Evolutionary conservation across 2,113 vertebrate species (phyloP).

Genomic region (Sisor rabdophorus): DNA sequence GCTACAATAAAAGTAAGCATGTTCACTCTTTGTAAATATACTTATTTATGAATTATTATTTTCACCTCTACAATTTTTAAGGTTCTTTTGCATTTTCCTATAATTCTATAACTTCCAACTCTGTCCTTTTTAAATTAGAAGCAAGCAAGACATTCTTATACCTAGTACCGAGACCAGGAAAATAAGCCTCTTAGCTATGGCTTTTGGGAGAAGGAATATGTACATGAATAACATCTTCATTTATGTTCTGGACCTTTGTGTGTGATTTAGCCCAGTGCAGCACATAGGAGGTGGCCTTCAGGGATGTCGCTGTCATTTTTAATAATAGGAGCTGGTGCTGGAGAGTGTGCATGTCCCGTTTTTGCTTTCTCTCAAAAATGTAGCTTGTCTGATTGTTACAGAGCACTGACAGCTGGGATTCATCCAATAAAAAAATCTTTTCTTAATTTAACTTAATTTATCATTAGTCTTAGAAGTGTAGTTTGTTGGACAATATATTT

Average conservation of each 20-base stretch:
- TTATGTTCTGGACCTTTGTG: slow-evolving; percentile 20
- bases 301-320: slow-evolving; percentile 39
- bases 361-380: not conserved
- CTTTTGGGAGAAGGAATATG: slow-evolving; percentile 51
- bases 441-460: no score
- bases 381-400: not conserved
- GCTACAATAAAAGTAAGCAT: not conserved
- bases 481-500: no score
- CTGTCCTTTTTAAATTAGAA: slow-evolving; percentile 40
- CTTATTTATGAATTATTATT: not conserved
- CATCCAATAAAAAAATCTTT: no score
- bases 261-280: slow-evolving; percentile 24
- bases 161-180: slow-evolving; percentile 45
- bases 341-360: slow-evolving; percentile 19
- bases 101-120: slow-evolving; percentile 4
- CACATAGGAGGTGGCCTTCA: slow-evolving; percentile 26
- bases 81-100: slow-evolving; percentile 16
- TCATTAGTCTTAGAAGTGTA: not conserved
- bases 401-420: not conserved
- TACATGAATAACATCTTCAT: slow-evolving; percentile 45
- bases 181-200: slow-evolving; percentile 61
- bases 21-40: slow-evolving; percentile 7
- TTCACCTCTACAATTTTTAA: slow-evolving; percentile 25
- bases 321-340: slow-evolving; percentile 31
- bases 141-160: slow-evolving; percentile 42